Evolutionary conservation across 2,888 invertebrate genomes (phyloP).

Genomic region (Lucinisca nassula): DNA sequence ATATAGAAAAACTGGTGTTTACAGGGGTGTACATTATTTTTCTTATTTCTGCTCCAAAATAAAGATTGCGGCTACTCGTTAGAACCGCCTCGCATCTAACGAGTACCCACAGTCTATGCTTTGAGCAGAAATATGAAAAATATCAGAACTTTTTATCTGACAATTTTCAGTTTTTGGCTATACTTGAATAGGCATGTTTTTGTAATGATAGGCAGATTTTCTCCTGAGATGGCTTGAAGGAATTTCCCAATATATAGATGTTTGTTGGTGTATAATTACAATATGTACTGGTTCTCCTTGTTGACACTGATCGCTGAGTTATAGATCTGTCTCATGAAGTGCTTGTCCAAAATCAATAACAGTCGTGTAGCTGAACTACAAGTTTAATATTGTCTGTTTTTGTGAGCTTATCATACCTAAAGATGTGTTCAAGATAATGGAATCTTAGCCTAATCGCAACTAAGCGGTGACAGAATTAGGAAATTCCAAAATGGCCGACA

Average conservation of each 20-base stretch:
- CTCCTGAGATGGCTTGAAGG: not conserved
- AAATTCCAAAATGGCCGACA: constrained; percentile 51
- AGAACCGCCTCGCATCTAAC: no score
- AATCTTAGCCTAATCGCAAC: not conserved
- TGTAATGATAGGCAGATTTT: no score
- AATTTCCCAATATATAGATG: not conserved
- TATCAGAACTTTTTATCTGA: no score
- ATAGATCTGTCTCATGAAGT: constrained; percentile 10
- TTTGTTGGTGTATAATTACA: not conserved
- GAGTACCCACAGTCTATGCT: no score
- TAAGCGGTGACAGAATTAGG: constrained; percentile 5
- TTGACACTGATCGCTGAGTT: constrained; percentile 5
- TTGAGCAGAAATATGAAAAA: no score
- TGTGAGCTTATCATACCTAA: not conserved
- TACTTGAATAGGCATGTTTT: no score
- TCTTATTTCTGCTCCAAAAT: no score
- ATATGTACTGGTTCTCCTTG: not conserved
- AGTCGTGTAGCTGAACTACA: not conserved
- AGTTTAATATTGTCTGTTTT: not conserved
- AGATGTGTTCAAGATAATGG: not conserved
- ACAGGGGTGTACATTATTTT: no score
- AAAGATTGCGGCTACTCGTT: no score
- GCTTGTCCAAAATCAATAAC: constrained; percentile 1
- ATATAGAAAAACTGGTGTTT: no score
- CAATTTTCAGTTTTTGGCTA: no score